Percentiles rank a stretch among this genome's conserved stretches.
These are phyloP conservation scores for Drosophila oshimai DNA, from an alignment of 1,140 invertebrate species.

Conservation along the genomic window DNA sequence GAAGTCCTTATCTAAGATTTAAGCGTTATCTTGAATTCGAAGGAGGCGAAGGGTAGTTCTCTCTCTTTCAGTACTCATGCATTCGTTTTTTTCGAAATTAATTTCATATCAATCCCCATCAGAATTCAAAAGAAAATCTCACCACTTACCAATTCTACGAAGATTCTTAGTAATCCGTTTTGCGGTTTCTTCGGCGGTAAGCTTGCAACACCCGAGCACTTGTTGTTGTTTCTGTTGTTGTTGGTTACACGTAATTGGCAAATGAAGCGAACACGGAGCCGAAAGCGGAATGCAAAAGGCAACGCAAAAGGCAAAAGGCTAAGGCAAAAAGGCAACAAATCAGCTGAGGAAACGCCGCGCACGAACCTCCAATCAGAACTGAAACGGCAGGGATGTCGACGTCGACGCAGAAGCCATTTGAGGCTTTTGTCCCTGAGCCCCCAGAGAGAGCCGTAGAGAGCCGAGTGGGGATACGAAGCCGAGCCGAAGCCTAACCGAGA, in stretches of 20 bases:
- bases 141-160: constrained; percentile 44
- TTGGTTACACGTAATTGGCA: constrained; percentile 42
- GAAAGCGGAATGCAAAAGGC: constrained; percentile 53
- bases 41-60: no score
- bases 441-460: constrained; percentile 5
- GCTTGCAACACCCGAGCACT: constrained; percentile 63
- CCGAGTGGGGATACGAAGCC: constrained; percentile 15
- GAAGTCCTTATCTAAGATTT: no score
- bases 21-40: no score
- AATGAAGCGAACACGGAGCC: constrained; percentile 33
- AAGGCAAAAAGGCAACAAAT: constrained; percentile 63
- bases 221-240: constrained; percentile 37
- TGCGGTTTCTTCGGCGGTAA: constrained; percentile 41
- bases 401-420: constrained; percentile 60
- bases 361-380: constrained; percentile 81
- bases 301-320: no score
- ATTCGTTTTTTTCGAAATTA: neutral
- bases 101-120: neutral
- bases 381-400: constrained; percentile 72
- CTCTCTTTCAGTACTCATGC: no score
- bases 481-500: constrained; percentile 34
- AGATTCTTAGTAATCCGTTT: constrained; percentile 43
- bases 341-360: constrained; percentile 73
- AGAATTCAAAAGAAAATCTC: constrained; percentile 2
- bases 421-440: constrained; percentile 70